Conservation (phyloP, 2,113 vertebrate species). For the Stigmatopora nigra region DNA sequence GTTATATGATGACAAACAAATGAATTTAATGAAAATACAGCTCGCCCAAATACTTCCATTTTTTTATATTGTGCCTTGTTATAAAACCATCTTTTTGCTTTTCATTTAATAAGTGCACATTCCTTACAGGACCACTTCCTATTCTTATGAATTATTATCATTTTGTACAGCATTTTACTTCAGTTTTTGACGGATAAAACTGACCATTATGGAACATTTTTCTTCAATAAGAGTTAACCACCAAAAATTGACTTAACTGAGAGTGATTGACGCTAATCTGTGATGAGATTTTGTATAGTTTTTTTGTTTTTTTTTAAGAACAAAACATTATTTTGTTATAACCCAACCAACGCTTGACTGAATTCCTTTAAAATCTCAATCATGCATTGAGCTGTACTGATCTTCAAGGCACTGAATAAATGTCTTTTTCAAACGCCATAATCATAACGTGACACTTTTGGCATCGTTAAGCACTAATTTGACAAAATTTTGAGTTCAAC, state of each 20-base stretch:
- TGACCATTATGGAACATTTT: slow-evolving; percentile 23
- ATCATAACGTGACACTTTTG: not conserved
- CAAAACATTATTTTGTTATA: slow-evolving; percentile 23
- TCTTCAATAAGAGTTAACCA: not conserved
- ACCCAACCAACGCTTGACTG: slow-evolving; percentile 40
- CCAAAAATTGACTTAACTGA: slow-evolving; percentile 10
- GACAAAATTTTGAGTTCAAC: not conserved
- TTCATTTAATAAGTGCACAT: slow-evolving; percentile 9
- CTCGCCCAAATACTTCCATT: slow-evolving; percentile 28
- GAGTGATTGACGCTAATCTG: slow-evolving; percentile 49
- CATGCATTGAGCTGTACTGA: slow-evolving; percentile 61
- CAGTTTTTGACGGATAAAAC: slow-evolving; percentile 19
- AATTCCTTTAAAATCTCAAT: slow-evolving; percentile 28
- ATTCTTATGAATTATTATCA: not conserved
- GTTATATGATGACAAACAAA: slow-evolving; percentile 50
- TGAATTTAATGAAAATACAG: slow-evolving; percentile 23
- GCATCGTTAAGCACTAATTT: not conserved
- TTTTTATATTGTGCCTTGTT: slow-evolving; percentile 46
- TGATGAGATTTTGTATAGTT: slow-evolving; percentile 21
- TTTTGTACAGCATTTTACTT: not conserved
- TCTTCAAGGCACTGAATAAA: slow-evolving; percentile 74
- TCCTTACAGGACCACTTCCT: slow-evolving; percentile 5
- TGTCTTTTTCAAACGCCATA: slow-evolving; percentile 49
- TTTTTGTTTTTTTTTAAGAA: not conserved
- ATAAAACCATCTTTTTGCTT: slow-evolving; percentile 14